Evolutionary conservation across 2,797 vertebrate genomes (phyloP).

Genomic region (Pantherophis vulpinus): DNA sequence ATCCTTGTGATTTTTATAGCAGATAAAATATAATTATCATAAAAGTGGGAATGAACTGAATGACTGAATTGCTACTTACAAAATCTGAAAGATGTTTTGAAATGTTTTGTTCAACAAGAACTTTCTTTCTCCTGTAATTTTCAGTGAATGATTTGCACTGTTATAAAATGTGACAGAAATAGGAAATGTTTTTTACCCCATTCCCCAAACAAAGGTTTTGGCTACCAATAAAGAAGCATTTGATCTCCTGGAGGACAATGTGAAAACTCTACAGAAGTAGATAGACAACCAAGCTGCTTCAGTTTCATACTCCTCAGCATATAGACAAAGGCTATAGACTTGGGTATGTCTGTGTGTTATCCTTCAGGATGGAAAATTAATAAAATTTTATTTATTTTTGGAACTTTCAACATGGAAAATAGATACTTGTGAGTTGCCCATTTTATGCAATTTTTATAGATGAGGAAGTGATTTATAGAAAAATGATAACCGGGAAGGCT

Average conservation of each 20-base stretch:
- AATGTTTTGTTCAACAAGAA: conserved; percentile 10
- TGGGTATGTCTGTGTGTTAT: not conserved
- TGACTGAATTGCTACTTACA: not conserved
- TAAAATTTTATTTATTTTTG: not conserved
- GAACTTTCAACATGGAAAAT: not conserved
- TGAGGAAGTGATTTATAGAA: not conserved
- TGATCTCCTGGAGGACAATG: not conserved
- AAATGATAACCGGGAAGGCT: not conserved
- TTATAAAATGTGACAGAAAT: not conserved
- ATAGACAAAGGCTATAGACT: not conserved
- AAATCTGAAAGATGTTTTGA: not conserved
- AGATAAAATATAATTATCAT: not conserved
- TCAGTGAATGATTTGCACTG: not conserved
- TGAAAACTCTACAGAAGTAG: not conserved
- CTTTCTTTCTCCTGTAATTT: not conserved
- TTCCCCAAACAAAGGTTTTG: not conserved
- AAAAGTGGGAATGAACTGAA: not conserved
- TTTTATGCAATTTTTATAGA: not conserved
- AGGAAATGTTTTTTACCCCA: not conserved
- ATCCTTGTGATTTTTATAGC: not conserved
- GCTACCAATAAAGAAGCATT: not conserved
- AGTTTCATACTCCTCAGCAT: not conserved
- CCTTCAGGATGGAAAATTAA: not conserved
- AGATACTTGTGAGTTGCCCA: not conserved
- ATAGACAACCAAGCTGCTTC: not conserved